Base-by-base conservation (phyloP, 2,113 vertebrate genomes). In the Engystomops pustulosus region DNA sequence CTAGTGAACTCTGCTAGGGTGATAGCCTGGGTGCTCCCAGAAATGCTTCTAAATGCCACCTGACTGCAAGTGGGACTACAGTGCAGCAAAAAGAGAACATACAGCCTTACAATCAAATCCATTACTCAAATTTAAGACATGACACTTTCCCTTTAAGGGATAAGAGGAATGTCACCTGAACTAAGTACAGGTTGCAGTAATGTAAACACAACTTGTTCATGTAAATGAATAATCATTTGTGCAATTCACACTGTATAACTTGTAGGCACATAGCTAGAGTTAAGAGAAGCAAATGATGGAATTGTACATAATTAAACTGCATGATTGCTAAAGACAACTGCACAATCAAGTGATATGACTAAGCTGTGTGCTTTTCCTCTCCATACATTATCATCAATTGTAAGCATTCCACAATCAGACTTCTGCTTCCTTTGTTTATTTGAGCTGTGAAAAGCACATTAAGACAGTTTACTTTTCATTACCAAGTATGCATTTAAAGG, bases 391-490 rank as follows among this genome's bases (percentile, higher is more conserved):
- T 58, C 68, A 44, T 82, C 67, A 72, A 5, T n/a, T 82, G 49
- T 71, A 51, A 44, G 45, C 71, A 83, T 83, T 83, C 81, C 55
- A 75, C 70, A 83, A 75, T 83, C 70, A 83, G 58, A 76, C 36
- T 65, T 75, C 38, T 75, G 44, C 58, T 83, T 76, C 71, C 81
- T 75, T 65, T 76, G 81, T 83, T 83, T 83, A 76, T 83, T 76
- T 76, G 27, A 76, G 44, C 70, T 49, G 41, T 83, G 70, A 83
- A 75, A 67, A 71, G 81, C 58, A 65, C 55, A 76, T 75, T 76
- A 51, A 62, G 27, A 65, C 51, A 76, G 81, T 83, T 83, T 83
- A 83, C 81, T 83, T 83, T 83, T 83, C 53, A 76, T 83, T 76
- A 76, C 17, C 32, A 82, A 82, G 68, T 72, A 72, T 67, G 55